These are phyloP conservation scores for Mantis religiosa DNA, from an alignment of 2,888 invertebrate species.

Conservation along the genomic window DNA sequence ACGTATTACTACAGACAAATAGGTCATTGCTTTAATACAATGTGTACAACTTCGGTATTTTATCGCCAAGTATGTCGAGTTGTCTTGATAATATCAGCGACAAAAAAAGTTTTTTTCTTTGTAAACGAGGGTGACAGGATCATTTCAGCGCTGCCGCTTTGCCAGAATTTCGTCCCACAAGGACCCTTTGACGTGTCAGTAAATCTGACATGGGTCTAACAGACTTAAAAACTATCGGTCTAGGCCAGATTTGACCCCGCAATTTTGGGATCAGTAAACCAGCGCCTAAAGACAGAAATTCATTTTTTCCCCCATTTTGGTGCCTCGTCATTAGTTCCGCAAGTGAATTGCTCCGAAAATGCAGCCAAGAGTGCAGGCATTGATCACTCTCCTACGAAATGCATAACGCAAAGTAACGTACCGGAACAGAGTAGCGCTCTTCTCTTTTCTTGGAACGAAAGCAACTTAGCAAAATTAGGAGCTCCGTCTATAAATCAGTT, in stretches of 20 bases:
- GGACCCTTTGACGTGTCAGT: no score
- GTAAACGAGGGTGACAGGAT: no score
- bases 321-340: background rate
- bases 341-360: background rate
- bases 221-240: no score
- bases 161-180: no score
- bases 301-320: no score
- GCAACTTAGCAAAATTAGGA: background rate
- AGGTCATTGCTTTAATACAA: background rate
- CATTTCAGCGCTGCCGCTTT: no score
- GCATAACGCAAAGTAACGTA: background rate
- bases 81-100: background rate
- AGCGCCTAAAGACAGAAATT: no score
- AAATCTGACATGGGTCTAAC: no score
- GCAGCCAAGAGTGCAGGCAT: background rate
- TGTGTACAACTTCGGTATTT: background rate
- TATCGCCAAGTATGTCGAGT: background rate
- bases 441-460: background rate
- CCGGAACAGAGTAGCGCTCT: background rate
- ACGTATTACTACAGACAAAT: no score
- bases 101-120: no score
- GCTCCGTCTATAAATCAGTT: background rate
- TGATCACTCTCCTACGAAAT: background rate
- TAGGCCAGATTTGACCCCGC: no score
- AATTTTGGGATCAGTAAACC: no score